Evolutionary conservation across 1,140 invertebrate genomes (phyloP).

Genomic region (Conopomorpha cramerella): DNA sequence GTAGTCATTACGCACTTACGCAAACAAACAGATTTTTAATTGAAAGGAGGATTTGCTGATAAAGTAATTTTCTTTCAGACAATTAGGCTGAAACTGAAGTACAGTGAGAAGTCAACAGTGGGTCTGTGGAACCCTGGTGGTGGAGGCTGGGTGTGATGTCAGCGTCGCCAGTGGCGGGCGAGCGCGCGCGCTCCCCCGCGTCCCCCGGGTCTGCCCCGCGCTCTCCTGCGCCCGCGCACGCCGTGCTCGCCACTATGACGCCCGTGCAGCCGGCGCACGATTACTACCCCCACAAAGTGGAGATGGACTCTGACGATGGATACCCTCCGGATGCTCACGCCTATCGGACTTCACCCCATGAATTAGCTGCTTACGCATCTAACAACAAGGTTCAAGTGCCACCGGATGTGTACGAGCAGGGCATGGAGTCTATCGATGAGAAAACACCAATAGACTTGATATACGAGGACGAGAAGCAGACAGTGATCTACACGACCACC

Average conservation of each 20-base stretch:
- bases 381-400: slow-evolving; percentile 55
- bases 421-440: slow-evolving; percentile 69
- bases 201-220: slow-evolving; percentile 38
- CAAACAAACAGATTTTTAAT: too few relatives aligned
- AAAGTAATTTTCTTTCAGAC: slow-evolving; percentile 23
- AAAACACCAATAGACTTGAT: slow-evolving; percentile 77
- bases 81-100: slow-evolving; percentile 23
- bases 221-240: slow-evolving; percentile 66
- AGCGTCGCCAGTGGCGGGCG: too few relatives aligned
- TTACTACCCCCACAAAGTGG: slow-evolving; percentile 62
- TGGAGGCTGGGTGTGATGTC: slow-evolving; percentile 28
- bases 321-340: slow-evolving; percentile 57
- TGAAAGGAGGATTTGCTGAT: neutral
- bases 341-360: slow-evolving; percentile 54
- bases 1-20: too few relatives aligned
- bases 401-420: slow-evolving; percentile 61
- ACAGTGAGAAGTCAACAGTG: too few relatives aligned
- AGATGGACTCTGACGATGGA: slow-evolving; percentile 57
- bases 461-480: slow-evolving; percentile 81
- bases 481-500: slow-evolving; percentile 78
- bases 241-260: slow-evolving; percentile 77
- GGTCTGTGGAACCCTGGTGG: slow-evolving; percentile 42
- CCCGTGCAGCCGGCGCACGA: slow-evolving; percentile 61
- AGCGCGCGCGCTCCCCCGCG: slow-evolving; percentile 11
- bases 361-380: slow-evolving; percentile 62